These are phyloP conservation scores for Syrmaticus mikado DNA, from an alignment of 2,113 vertebrate species.

Conservation along the genomic window DNA sequence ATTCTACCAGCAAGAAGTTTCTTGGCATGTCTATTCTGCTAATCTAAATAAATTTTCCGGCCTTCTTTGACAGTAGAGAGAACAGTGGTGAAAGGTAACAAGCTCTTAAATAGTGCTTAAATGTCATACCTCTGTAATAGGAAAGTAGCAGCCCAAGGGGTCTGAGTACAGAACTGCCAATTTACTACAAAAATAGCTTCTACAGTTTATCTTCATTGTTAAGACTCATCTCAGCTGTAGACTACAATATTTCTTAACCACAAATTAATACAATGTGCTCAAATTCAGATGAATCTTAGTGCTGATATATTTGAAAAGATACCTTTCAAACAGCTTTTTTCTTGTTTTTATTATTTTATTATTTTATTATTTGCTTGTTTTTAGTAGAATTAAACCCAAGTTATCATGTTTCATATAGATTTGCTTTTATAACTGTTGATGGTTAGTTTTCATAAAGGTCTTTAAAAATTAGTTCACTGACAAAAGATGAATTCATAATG, in stretches of 20 bases:
- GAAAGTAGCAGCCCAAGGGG: not conserved
- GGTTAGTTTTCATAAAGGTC: not conserved
- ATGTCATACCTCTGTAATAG: not conserved
- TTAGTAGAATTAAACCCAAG: not conserved
- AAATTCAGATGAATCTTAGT: not conserved
- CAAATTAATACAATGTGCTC: not conserved
- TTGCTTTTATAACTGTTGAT: not conserved
- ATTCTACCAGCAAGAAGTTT: not conserved
- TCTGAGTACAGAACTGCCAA: not conserved
- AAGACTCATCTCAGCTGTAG: not conserved
- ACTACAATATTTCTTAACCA: not conserved
- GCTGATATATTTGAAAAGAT: not conserved
- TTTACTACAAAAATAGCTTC: not conserved
- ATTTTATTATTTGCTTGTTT: not conserved
- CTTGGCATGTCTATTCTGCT: not conserved
- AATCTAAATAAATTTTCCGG: not conserved
- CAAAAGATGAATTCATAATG: not conserved
- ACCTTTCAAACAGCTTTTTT: not conserved
- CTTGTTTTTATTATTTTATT: too few relatives aligned
- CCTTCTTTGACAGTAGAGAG: constrained; percentile 5
- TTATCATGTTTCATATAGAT: not conserved
- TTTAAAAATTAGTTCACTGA: not conserved
- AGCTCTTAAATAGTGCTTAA: not conserved
- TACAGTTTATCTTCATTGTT: not conserved
- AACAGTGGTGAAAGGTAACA: not conserved